Evolutionary conservation across 2,113 vertebrate species (phyloP), one percentile per base, ranked within the genome.

Genomic region (Lates calcarifer): DNA sequence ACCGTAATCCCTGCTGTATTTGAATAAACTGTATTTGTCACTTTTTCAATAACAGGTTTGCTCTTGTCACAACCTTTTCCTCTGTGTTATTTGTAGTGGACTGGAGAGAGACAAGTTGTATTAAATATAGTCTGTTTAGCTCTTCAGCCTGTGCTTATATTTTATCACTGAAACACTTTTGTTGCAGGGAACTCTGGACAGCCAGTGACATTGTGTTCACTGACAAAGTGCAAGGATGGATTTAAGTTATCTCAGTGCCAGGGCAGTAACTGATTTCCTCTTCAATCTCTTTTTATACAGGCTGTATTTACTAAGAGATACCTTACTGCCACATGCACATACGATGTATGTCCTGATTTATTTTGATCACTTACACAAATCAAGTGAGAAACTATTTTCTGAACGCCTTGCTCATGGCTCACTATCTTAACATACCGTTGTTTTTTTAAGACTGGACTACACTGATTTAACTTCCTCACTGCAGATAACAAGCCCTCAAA

Each of bases 11-110:
- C 56, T 47, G 77, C 43, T 75, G 13, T 18, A 49, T 55, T 60
- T 68, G 13, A 51, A 28, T 56, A 22, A 58, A 70, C 33, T 73
- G 49, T 20, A 11, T 62, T 72, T 33, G 51, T 83, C 24, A 49
- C n/a, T 39, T 41, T 63, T 43, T 29, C 10, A 66, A 60, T 74
- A 71, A 41, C 60, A 45, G 22, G 3, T 33, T 65, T 35, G 22
- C n/a, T 60, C n/a, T 51, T 64, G 47, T 69, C 57, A 58, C 35
- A 67, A 56, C 8, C 10, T 28, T 66, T 33, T 43, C 5, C 5
- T 67, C 22, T 35, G 29, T 62, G 31, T 47, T 56, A 55, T 55
- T 69, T 64, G 65, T 9, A 35, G 29, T 22, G 18, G 29, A 58
- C 58, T 64, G 26, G n/a, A 47, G 58, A 33, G 31, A 26, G 20